Conservation (phyloP, 2,797 vertebrate species). For the Gouania willdenowi region DNA sequence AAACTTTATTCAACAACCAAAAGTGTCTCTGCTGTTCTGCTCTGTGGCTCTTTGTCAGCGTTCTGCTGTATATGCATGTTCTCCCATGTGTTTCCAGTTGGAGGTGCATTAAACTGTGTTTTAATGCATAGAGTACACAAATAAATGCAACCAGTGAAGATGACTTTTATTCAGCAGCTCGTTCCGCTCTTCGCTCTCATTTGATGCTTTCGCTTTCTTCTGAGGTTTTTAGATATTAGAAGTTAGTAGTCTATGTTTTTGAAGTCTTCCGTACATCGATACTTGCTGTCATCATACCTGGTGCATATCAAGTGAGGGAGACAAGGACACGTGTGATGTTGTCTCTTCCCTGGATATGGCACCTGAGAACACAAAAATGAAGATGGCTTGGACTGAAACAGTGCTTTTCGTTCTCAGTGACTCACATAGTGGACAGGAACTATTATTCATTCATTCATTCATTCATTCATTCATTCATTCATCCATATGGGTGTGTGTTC, state of each 20-base stretch:
- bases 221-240: neutral
- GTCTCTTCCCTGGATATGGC: conserved; percentile 83
- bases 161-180: conserved; percentile 8
- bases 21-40: conserved; percentile 8
- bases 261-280: conserved; percentile 82
- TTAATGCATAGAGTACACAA: conserved; percentile 40
- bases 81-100: conserved; percentile 3
- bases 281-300: conserved; percentile 72
- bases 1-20: too few species aligned
- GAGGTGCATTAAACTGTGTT: conserved; percentile 13
- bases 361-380: too few species aligned
- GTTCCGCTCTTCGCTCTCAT: conserved; percentile 20
- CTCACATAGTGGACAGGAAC: too few species aligned
- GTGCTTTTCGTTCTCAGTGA: too few species aligned
- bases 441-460: too few species aligned
- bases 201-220: neutral
- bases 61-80: conserved; percentile 1
- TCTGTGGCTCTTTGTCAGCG: conserved; percentile 3
- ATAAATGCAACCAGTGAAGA: conserved; percentile 24
- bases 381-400: too few species aligned
- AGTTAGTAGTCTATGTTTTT: conserved; percentile 84
- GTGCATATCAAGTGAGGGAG: conserved; percentile 80
- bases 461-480: too few species aligned
- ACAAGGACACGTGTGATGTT: conserved; percentile 88
- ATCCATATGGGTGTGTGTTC: too few species aligned